Base-by-base conservation (phyloP, 2,797 vertebrate species). In the Brotogeris chrysoptera region DNA sequence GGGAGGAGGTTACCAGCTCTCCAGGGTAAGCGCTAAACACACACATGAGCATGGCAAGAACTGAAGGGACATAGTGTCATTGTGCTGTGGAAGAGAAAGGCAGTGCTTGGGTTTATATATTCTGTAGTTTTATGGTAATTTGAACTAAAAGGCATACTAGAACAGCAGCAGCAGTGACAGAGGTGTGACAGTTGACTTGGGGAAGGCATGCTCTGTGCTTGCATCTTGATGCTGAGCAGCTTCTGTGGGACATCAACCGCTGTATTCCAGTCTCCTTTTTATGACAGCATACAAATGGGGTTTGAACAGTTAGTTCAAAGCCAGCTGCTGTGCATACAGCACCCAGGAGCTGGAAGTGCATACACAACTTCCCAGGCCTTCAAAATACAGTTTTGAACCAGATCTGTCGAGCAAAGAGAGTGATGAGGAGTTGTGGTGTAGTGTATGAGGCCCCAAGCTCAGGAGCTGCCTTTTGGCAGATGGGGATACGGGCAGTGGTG, bases 11-110 rank as follows among this genome's bases (percentile, higher is more conserved):
- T 1, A 15, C 32, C 27, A 6, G 12, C 11, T 7, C 59, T 36
- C 1, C 38, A 39, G 36, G 8, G 30, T 57, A 30, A 64, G 52
- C 38, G 44, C 18, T 88, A 46, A 11, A 15, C 5, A 1, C 4
- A 2, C 23, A 10, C 23, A 13, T 25, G 23, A 52, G 38, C 52
- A 52, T 4, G 1, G n/a, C n/a, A 16, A 16, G 55, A 44, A n/a
- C 32, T 73, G 32, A 6, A 32, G 44, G 14, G 53, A 9, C 39
- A 32, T 23, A 16, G 5, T 1, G 1, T 12, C 3, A 5, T n/a
- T 18, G 6, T 34, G 24, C 44, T 68, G 44, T n/a, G 64, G 44
- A 47, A 36, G 46, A 25, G 34, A 46, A 68, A 36, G 47, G 17
- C 46, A 49, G n/a, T 49, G n/a, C 65, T 68, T 25, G 44, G 39